Base-by-base conservation (phyloP, 2,113 vertebrate species). In the Patagioenas fasciata region DNA sequence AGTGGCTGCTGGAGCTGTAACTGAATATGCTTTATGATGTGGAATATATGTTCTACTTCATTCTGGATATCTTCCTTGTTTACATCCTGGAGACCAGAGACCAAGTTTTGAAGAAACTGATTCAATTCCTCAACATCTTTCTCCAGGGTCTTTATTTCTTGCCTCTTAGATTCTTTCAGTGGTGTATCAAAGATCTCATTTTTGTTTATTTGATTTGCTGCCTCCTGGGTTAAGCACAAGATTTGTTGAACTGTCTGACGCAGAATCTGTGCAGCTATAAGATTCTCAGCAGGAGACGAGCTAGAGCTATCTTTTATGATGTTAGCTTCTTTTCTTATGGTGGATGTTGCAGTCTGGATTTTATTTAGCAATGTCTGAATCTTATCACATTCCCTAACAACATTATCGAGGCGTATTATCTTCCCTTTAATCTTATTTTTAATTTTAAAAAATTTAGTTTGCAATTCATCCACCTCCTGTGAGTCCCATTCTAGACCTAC, bases 171-270 rank as follows among this genome's bases (percentile, higher is more conserved):
- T 32, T 94, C 92, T 81, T 98, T 98, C 95, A 99, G 97, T 12
- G 97, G 95, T 13, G 97, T 88, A 92, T 95, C 96, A 31, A 99
- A 97, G 42, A 97, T 88, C 20, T 96, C 42, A 36, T 98, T 99
- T 91, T 79, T 91, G 70, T 96, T 97, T 64, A 99, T 96, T 58
- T 98, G 96, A 34, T 96, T 94, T 17, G 65, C 54, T 56, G 91
- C 92, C 28, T 99, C 98, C 61, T 97, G 85, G 28, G 95, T 97
- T 44, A 98, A 91, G 44, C 11, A n/a, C 16, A 92, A 97, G 18
- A 98, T 96, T 85, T 98, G 97, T 11, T 98, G 94, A 32, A 98
- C 91, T 91, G 97, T 98, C 73, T 96, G 88, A 31, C 97, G 95
- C 57, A 99, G 94, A 89, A 95, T 94, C 77, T 98, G 98, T 72